A percentile compares a stretch with the other conserved stretches of the same genome.
Evolutionary conservation across 2,797 vertebrate species (phyloP).

Genomic region (Anniella stebbinsi): DNA sequence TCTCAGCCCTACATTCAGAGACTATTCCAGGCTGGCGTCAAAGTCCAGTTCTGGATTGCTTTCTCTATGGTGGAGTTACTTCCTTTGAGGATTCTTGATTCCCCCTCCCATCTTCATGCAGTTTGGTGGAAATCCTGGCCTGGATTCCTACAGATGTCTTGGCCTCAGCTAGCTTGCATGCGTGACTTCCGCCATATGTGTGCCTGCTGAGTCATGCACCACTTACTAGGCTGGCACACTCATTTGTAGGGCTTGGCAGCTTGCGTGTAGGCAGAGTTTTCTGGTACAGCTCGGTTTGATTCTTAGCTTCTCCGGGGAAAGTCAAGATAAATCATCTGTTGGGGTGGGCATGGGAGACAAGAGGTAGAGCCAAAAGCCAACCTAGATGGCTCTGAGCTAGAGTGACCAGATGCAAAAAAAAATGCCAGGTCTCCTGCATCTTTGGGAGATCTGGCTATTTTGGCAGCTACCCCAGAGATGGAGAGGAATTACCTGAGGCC

Average conservation of each 20-base stretch:
- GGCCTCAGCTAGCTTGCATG: not conserved
- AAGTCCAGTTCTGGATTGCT: not conserved
- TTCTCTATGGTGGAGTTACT: not conserved
- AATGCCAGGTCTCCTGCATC: not conserved
- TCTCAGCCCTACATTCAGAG: not conserved
- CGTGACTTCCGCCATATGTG: slow-evolving; percentile 35
- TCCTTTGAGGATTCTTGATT: not conserved
- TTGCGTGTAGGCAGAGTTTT: slow-evolving; percentile 44
- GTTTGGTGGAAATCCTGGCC: slow-evolving; percentile 2
- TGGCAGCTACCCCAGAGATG: not conserved
- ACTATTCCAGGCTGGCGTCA: not conserved
- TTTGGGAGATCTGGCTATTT: not conserved
- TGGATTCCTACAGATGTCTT: slow-evolving; percentile 4
- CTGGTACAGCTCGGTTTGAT: slow-evolving; percentile 30
- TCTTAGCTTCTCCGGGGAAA: not conserved
- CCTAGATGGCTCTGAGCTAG: not conserved
- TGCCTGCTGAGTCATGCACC: slow-evolving; percentile 21
- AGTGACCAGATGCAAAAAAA: not conserved
- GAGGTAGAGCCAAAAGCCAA: not conserved
- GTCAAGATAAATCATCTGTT: not conserved
- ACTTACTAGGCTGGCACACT: slow-evolving; percentile 14
- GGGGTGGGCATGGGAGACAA: not conserved
- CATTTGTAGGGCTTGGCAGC: slow-evolving; percentile 28
- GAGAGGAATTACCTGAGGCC: not conserved
- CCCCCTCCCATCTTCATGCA: not conserved